Conservation (phyloP, 2,113 vertebrate genomes). For the Osmerus mordax region DNA sequence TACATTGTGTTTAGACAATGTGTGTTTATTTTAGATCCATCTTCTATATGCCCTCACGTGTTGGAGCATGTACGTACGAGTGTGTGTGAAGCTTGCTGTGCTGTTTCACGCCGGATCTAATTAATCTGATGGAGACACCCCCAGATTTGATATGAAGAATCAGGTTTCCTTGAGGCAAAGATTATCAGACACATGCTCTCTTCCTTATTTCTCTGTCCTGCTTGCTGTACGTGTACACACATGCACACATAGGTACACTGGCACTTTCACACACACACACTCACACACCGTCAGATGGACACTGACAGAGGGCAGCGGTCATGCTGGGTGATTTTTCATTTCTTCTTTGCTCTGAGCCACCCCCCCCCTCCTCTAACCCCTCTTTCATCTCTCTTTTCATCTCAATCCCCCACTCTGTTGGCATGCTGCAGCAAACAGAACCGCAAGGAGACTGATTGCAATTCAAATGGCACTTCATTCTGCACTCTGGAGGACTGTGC, state of each 20-base stretch:
- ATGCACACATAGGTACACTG: neutral
- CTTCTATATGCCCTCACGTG: neutral
- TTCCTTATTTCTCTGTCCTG: neutral
- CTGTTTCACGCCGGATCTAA: constrained; percentile 21
- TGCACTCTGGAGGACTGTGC: constrained; percentile 18
- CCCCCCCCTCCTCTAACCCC: constrained; percentile 5
- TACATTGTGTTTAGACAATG: too few relatives aligned
- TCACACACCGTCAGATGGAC: constrained; percentile 47
- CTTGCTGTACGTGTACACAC: neutral
- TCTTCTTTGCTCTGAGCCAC: constrained; percentile 42
- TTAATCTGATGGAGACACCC: constrained; percentile 22
- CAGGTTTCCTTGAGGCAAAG: constrained; percentile 11
- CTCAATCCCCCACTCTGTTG: constrained; percentile 27
- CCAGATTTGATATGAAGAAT: constrained; percentile 13
- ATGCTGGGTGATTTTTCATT: constrained; percentile 58
- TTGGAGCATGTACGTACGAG: neutral
- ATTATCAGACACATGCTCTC: neutral
- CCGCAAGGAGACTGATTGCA: constrained; percentile 31
- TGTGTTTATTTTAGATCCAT: too few relatives aligned
- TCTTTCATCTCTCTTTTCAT: constrained; percentile 2
- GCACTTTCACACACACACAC: neutral
- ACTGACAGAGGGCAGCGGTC: constrained; percentile 54
- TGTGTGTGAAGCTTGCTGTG: constrained; percentile 11
- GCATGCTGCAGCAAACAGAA: constrained; percentile 44
- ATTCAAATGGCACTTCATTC: constrained; percentile 49